Evolutionary conservation across 1,140 invertebrate genomes (phyloP).

Genomic region (Pseudomyrmex flavicornis): DNA sequence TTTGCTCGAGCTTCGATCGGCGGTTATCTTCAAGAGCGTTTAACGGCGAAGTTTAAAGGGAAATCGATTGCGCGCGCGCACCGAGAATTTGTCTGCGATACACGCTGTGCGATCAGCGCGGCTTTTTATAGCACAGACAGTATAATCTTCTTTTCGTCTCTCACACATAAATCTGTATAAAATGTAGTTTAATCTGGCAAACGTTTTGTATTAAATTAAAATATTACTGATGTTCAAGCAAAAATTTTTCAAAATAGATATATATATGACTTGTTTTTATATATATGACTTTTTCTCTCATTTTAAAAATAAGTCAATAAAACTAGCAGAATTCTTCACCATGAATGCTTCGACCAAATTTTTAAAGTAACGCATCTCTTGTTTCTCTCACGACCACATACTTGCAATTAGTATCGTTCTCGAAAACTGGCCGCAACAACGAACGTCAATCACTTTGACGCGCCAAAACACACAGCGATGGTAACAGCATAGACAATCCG

Average conservation of each 20-base stretch:
- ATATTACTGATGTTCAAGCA: too few relatives aligned
- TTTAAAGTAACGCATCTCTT: neutral
- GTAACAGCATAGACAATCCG: conserved; percentile 18
- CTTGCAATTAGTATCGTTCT: conserved; percentile 1
- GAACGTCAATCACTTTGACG: conserved; percentile 32
- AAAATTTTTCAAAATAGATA: neutral
- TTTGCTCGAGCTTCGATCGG: conserved; percentile 1
- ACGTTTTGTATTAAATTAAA: too few relatives aligned
- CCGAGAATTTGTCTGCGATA: conserved; percentile 15
- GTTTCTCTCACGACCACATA: neutral
- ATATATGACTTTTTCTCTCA: too few relatives aligned
- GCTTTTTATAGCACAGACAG: neutral
- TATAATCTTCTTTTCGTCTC: neutral
- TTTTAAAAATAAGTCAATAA: too few relatives aligned
- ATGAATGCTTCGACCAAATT: neutral
- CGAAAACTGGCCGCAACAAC: conserved; percentile 19
- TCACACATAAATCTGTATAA: neutral
- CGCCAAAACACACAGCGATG: conserved; percentile 1
- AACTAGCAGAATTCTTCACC: neutral
- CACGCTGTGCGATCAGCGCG: neutral
- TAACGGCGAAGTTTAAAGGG: conserved; percentile 23
- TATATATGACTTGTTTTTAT: too few relatives aligned
- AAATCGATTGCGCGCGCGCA: neutral
- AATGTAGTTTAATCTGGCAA: too few relatives aligned
- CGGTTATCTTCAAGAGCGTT: conserved; percentile 38